phyloP scores from a whole-genome alignment of 2,113 vertebrate species.

The Bucco capensis region DNA sequence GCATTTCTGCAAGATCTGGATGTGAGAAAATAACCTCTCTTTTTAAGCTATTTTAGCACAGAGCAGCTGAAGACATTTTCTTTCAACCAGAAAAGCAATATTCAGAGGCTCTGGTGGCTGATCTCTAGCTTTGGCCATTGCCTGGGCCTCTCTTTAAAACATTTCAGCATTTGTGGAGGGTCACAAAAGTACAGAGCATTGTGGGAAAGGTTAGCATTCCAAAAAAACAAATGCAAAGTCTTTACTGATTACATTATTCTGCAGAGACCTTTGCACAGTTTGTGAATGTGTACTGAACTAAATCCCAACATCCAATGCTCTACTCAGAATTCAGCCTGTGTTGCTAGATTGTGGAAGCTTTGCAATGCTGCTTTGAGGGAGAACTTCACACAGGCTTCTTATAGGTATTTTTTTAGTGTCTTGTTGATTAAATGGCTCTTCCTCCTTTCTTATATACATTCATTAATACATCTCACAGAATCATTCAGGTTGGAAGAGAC shows the following conservation, averaged over 20 bases:
- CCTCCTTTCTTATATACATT: neutral
- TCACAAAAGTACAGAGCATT: neutral
- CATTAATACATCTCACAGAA: neutral
- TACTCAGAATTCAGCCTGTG: neutral
- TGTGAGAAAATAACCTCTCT: neutral
- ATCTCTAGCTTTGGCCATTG: neutral
- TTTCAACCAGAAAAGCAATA: neutral
- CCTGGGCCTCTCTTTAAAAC: neutral
- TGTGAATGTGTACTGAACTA: neutral
- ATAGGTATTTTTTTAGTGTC: neutral
- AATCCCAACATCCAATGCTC: neutral
- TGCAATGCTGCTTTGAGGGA: neutral
- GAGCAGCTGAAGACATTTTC: neutral
- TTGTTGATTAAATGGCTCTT: neutral
- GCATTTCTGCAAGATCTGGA: neutral
- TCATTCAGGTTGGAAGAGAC: too few species aligned
- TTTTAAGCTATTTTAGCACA: neutral
- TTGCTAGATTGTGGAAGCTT: neutral
- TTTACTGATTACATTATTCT: neutral
- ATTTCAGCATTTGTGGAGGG: neutral
- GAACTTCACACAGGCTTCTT: neutral
- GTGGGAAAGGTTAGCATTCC: neutral
- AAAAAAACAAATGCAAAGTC: neutral
- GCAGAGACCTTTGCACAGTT: constrained; percentile 2
- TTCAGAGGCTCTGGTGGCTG: neutral